Percentiles rank a stretch among this genome's conserved stretches.
Conservation (phyloP, 2,797 vertebrate genomes). For the Silurus aristotelis region DNA sequence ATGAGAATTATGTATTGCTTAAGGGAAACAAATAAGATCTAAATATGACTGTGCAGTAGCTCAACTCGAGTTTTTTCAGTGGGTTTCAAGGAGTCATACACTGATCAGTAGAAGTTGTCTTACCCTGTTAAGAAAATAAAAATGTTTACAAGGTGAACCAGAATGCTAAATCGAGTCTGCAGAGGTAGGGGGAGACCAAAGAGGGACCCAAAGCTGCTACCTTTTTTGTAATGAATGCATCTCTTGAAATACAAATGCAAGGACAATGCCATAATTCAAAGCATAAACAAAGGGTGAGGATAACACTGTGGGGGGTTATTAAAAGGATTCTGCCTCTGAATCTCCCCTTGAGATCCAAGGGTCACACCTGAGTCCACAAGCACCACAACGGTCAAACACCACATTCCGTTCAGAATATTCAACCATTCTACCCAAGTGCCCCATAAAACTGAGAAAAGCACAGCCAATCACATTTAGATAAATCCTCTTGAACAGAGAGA, state of each 20-base stretch:
- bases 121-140: slow-evolving; percentile 81
- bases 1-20: slow-evolving; percentile 74
- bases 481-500: slow-evolving; percentile 32
- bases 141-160: slow-evolving; percentile 70
- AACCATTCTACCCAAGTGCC: slow-evolving; percentile 33
- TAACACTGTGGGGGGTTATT: slow-evolving; percentile 45
- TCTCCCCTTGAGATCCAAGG: slow-evolving; percentile 69
- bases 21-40: slow-evolving; percentile 62
- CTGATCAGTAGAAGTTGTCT: slow-evolving; percentile 76
- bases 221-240: slow-evolving; percentile 47
- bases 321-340: slow-evolving; percentile 69
- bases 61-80: slow-evolving; percentile 75
- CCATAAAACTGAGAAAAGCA: slow-evolving; percentile 43
- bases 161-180: slow-evolving; percentile 67
- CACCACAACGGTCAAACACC: slow-evolving; percentile 62
- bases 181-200: slow-evolving; percentile 30
- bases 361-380: slow-evolving; percentile 76
- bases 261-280: slow-evolving; percentile 52
- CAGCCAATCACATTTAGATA: slow-evolving; percentile 36
- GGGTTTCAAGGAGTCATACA: slow-evolving; percentile 75
- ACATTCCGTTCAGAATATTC: slow-evolving; percentile 46
- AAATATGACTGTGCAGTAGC: slow-evolving; percentile 67
- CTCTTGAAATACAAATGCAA: slow-evolving; percentile 58
- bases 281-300: slow-evolving; percentile 50
- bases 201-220: slow-evolving; percentile 55